Conservation (phyloP, 2,797 vertebrate species). For the Carduelis carduelis region DNA sequence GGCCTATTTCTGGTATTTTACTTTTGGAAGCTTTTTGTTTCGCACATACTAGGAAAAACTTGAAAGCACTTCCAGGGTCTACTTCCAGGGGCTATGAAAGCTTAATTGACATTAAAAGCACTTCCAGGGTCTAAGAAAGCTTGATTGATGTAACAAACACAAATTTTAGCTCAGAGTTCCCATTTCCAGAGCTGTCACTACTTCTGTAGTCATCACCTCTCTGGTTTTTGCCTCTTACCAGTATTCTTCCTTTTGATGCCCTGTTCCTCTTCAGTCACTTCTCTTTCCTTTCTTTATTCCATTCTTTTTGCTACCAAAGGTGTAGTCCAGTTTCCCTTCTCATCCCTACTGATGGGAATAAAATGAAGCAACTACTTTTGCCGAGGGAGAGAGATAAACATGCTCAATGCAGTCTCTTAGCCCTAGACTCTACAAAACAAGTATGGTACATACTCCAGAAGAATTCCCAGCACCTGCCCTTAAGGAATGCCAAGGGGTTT, state of each 20-base stretch:
- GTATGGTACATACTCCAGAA: neutral
- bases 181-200: neutral
- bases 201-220: neutral
- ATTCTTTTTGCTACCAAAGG: neutral
- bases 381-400: neutral
- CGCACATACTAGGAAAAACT: neutral
- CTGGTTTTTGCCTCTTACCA: neutral
- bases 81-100: neutral
- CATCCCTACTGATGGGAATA: neutral
- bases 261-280: neutral
- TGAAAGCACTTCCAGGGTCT: neutral
- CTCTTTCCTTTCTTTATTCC: neutral
- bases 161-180: neutral
- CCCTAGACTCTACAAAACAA: neutral
- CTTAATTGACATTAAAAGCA: neutral
- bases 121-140: neutral
- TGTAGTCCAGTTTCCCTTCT: neutral
- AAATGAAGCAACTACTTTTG: neutral
- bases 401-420: neutral
- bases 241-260: neutral
- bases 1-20: neutral
- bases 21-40: neutral
- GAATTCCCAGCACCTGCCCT: neutral
- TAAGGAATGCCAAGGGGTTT: neutral
- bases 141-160: neutral